phyloP scores from a whole-genome alignment of 2,113 vertebrate genomes.

The Seriola dumerili region DNA sequence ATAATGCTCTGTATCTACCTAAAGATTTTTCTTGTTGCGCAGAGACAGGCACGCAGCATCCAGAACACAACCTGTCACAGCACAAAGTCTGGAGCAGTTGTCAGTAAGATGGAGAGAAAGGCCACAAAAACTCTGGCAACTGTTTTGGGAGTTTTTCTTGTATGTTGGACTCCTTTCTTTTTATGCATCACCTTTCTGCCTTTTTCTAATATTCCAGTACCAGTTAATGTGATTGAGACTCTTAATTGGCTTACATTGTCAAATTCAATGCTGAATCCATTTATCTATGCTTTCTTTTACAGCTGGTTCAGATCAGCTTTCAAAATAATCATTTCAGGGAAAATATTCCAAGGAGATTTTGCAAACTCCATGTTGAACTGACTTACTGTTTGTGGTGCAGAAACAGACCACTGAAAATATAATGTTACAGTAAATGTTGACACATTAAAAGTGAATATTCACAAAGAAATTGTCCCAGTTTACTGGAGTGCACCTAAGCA shows the following conservation, averaged over 20 bases:
- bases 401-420: no score
- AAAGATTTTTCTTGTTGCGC: conserved; percentile 53
- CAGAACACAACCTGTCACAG: conserved; percentile 17
- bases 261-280: no score
- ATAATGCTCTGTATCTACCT: conserved; percentile 52
- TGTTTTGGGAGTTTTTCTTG: conserved; percentile 42
- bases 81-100: conserved; percentile 4
- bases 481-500: no score
- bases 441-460: no score
- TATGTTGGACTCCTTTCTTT: conserved; percentile 17
- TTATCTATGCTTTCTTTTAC: no score
- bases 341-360: background rate
- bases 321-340: no score
- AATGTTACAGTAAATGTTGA: no score
- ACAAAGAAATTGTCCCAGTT: no score
- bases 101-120: conserved; percentile 45
- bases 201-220: background rate
- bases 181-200: background rate
- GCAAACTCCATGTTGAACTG: background rate
- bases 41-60: conserved; percentile 44
- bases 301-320: no score
- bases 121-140: conserved; percentile 49
- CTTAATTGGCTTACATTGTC: no score
- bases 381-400: no score
- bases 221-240: no score